phyloP scores from a whole-genome alignment of 2,888 invertebrate species.

The Cephus pulcher region DNA sequence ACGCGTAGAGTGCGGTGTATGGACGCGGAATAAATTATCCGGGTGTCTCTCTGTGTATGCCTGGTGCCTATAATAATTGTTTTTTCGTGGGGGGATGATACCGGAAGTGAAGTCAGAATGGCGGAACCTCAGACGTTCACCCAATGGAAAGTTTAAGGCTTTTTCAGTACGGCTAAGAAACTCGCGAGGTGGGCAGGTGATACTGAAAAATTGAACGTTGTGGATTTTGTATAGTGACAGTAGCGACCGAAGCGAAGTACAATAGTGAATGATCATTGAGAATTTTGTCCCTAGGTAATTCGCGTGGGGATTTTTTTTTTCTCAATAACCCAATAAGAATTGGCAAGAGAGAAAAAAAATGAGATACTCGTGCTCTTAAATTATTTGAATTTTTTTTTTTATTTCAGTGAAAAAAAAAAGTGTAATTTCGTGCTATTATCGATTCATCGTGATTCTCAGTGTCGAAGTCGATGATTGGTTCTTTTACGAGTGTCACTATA shows the following conservation, averaged over 20 bases:
- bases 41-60: constrained; percentile 31
- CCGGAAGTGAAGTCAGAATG: constrained; percentile 61
- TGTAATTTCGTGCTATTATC: background rate
- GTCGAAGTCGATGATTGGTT: background rate
- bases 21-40: constrained; percentile 60
- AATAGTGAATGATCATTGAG: too few species aligned
- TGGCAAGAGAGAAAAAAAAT: background rate
- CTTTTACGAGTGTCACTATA: background rate
- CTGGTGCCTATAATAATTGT: constrained; percentile 38
- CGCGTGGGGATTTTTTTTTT: too few species aligned
- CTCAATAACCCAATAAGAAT: too few species aligned
- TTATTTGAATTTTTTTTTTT: background rate
- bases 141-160: constrained; percentile 64
- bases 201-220: background rate
- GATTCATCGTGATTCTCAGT: background rate
- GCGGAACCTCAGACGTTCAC: constrained; percentile 64
- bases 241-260: too few species aligned
- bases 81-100: constrained; percentile 54
- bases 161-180: constrained; percentile 54
- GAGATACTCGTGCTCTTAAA: background rate
- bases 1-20: constrained; percentile 43
- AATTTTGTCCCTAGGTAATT: too few species aligned
- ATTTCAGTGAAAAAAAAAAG: background rate
- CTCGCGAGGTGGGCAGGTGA: constrained; percentile 38
- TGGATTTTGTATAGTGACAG: background rate